These are phyloP conservation scores for Drosophila austrosaltans DNA, from an alignment of 2,888 invertebrate genomes.

Conservation along the genomic window DNA sequence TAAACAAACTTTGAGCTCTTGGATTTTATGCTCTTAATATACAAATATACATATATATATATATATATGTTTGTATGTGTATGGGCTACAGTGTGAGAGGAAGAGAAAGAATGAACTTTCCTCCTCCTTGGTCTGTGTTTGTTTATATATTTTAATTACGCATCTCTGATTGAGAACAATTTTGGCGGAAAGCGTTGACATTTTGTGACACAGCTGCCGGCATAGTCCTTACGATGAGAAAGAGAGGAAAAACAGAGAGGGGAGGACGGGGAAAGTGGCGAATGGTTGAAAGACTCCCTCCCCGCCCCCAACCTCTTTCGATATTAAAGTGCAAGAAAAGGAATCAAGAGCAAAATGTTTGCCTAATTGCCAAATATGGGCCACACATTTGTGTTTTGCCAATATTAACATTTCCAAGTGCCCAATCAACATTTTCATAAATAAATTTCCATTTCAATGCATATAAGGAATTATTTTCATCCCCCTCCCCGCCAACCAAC, in stretches of 20 bases:
- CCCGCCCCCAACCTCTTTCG: background rate
- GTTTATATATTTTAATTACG: constrained; percentile 75
- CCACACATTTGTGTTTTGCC: constrained; percentile 3
- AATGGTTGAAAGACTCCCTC: no score
- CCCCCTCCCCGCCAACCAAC: background rate
- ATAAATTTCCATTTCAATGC: constrained; percentile 10
- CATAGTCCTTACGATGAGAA: constrained; percentile 7
- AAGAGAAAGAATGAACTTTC: constrained; percentile 31
- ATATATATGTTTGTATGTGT: constrained; percentile 30
- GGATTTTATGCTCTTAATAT: constrained; percentile 21
- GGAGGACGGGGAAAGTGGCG: background rate
- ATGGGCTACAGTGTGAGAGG: background rate
- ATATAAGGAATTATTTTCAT: constrained; percentile 10
- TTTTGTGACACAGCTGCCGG: constrained; percentile 41
- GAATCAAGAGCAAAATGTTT: constrained; percentile 16
- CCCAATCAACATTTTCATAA: constrained; percentile 12
- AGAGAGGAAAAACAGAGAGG: background rate
- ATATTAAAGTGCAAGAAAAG: background rate
- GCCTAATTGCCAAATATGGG: constrained; percentile 10
- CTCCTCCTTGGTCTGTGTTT: constrained; percentile 59
- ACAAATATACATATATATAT: constrained; percentile 15
- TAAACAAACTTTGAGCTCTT: constrained; percentile 68
- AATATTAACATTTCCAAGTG: constrained; percentile 8
- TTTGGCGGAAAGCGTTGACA: constrained; percentile 45
- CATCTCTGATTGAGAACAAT: constrained; percentile 73